These are phyloP conservation scores for Morus bassanus DNA, from an alignment of 2,797 vertebrate species.

Conservation along the genomic window DNA sequence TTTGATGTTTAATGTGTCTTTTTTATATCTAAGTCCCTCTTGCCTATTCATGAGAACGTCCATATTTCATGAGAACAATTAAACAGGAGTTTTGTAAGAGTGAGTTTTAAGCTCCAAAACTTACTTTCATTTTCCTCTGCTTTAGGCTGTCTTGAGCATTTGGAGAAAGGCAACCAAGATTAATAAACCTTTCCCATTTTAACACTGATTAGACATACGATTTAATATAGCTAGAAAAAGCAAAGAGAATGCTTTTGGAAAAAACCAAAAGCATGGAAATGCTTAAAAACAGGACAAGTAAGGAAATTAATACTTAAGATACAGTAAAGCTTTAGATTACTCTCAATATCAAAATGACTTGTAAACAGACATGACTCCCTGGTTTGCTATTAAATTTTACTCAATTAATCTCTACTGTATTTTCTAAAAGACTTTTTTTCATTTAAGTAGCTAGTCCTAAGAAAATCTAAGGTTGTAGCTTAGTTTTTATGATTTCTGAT, in stretches of 20 bases:
- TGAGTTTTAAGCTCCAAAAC: constrained; percentile 39
- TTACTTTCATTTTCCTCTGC: constrained; percentile 68
- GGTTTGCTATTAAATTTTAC: not conserved
- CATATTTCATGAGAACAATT: constrained; percentile 20
- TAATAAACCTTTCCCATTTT: constrained; percentile 49
- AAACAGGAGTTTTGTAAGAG: not conserved
- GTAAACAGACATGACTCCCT: not conserved
- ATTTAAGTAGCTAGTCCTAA: not conserved
- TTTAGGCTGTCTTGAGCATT: constrained; percentile 59
- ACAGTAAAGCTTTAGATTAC: not conserved
- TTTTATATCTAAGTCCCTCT: constrained; percentile 23
- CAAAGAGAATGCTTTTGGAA: not conserved
- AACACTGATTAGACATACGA: not conserved
- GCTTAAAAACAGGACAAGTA: not conserved
- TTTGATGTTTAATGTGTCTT: constrained; percentile 32
- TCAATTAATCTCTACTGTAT: not conserved
- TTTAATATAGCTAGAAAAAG: not conserved
- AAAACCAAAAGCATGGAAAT: not conserved
- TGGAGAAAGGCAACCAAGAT: constrained; percentile 60
- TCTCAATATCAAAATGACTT: not conserved
- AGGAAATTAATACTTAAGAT: not conserved
- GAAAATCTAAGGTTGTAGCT: not conserved
- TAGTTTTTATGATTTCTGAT: not conserved
- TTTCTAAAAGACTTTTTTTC: not conserved
- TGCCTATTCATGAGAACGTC: not conserved